These are phyloP conservation scores for Tridacna gigas DNA, from an alignment of 2,888 invertebrate genomes.

Conservation along the genomic window DNA sequence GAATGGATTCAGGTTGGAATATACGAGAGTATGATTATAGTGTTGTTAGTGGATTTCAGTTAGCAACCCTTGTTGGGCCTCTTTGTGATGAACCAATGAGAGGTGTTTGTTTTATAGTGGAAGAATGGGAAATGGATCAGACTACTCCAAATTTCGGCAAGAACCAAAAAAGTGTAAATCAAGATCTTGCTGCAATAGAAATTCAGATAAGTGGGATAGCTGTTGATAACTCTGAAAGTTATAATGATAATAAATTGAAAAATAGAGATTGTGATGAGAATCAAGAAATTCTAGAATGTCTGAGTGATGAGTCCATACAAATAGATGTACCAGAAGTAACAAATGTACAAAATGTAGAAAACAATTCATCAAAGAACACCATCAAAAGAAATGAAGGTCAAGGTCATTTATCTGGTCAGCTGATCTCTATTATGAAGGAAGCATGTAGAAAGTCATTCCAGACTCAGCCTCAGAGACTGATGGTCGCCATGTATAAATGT, in stretches of 20 bases:
- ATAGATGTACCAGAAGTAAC: neutral
- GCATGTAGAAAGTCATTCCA: slow-evolving; percentile 95
- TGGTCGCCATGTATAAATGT: slow-evolving; percentile 97
- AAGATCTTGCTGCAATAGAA: neutral
- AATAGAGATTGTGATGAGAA: neutral
- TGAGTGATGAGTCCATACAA: too few relatives aligned
- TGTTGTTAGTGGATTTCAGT: slow-evolving; percentile 84
- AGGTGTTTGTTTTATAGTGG: slow-evolving; percentile 94
- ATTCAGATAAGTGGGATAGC: neutral
- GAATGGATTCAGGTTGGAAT: slow-evolving; percentile 17
- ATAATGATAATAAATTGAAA: neutral
- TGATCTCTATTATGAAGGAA: slow-evolving; percentile 95
- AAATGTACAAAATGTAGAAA: neutral
- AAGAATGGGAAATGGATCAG: slow-evolving; percentile 89
- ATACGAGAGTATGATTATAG: slow-evolving; percentile 87
- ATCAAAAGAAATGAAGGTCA: slow-evolving; percentile 46
- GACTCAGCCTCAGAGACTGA: slow-evolving; percentile 94
- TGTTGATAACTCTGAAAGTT: neutral
- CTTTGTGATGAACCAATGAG: slow-evolving; percentile 98
- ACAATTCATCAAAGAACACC: neutral
- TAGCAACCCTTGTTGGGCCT: slow-evolving; percentile 95
- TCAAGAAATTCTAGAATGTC: neutral
- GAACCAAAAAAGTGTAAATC: neutral
- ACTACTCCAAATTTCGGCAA: neutral
- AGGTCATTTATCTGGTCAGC: slow-evolving; percentile 89